Percentiles rank a stretch among this genome's conserved stretches.
phyloP scores from a whole-genome alignment of 2,113 vertebrate species.

The Lasiurus borealis region DNA sequence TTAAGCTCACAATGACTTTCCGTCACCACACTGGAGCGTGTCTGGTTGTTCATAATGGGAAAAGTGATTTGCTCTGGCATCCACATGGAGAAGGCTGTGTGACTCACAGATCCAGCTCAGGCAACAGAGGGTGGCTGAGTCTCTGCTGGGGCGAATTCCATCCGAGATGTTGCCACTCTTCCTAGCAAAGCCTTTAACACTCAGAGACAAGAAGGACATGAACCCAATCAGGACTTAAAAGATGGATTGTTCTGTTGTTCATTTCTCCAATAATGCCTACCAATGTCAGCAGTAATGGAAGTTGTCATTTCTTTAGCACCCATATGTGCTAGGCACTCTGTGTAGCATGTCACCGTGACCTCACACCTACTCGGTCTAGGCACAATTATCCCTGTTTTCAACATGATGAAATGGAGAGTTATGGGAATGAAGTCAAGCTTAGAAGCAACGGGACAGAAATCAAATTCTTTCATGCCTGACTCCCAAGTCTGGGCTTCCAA shows the following conservation, averaged over 20 bases:
- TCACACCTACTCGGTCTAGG: not conserved
- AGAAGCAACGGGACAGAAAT: not conserved
- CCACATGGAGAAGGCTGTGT: constrained; percentile 36
- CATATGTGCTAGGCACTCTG: fast-evolving
- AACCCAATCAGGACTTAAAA: not conserved
- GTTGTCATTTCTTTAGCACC: fast-evolving
- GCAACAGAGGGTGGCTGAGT: not conserved
- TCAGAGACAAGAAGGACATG: not conserved
- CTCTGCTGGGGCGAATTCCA: constrained; percentile 1
- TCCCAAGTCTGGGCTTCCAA: not conserved
- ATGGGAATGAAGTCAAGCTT: not conserved
- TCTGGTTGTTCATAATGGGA: constrained; percentile 78
- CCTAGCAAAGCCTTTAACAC: not conserved
- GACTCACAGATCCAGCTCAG: constrained; percentile 69
- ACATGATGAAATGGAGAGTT: not conserved
- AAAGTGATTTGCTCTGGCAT: constrained; percentile 75
- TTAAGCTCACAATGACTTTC: constrained; percentile 73
- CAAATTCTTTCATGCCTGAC: not conserved
- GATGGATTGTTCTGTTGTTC: not conserved
- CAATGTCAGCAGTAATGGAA: not conserved
- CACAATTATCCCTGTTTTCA: not conserved
- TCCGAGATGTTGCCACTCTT: not conserved
- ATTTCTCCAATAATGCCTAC: not conserved
- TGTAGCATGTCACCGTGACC: fast-evolving
- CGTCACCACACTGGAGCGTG: constrained; percentile 67